These are phyloP conservation scores for Boloria euphrosyne DNA, from an alignment of 2,888 invertebrate species.

Conservation along the genomic window DNA sequence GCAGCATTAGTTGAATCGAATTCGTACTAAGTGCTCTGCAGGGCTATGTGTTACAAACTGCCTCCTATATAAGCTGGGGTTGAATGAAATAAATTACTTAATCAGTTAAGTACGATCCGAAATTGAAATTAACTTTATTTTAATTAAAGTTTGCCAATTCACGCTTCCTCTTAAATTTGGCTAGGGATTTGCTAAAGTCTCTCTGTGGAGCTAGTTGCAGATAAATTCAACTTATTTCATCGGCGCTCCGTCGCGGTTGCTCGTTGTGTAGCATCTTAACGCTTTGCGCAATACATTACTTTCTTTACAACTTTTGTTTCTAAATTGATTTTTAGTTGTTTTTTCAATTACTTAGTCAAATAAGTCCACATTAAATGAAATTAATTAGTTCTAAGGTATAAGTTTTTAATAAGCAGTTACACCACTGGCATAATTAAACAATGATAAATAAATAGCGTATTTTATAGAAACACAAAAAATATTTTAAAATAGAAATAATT, in stretches of 20 bases:
- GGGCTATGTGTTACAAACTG: constrained; percentile 66
- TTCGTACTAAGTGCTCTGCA: constrained; percentile 76
- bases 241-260: constrained; percentile 30
- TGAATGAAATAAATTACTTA: constrained; percentile 40
- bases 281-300: constrained; percentile 26
- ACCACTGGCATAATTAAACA: too few species aligned
- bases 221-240: constrained; percentile 41
- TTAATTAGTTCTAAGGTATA: too few species aligned
- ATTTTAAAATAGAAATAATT: too few species aligned
- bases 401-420: too few species aligned
- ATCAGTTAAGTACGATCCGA: constrained; percentile 37
- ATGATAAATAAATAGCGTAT: too few species aligned
- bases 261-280: constrained; percentile 18
- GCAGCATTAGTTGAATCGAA: constrained; percentile 78
- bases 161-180: constrained; percentile 45
- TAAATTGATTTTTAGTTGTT: too few species aligned
- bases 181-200: constrained; percentile 36
- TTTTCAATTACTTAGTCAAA: too few species aligned
- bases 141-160: constrained; percentile 47
- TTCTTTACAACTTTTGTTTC: constrained; percentile 17
- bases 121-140: constrained; percentile 45
- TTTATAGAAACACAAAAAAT: too few species aligned
- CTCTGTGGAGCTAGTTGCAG: constrained; percentile 40
- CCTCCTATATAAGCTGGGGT: constrained; percentile 46
- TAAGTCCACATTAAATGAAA: too few species aligned